Evolutionary conservation across 2,113 vertebrate genomes (phyloP).

Genomic region (Serinus canaria): DNA sequence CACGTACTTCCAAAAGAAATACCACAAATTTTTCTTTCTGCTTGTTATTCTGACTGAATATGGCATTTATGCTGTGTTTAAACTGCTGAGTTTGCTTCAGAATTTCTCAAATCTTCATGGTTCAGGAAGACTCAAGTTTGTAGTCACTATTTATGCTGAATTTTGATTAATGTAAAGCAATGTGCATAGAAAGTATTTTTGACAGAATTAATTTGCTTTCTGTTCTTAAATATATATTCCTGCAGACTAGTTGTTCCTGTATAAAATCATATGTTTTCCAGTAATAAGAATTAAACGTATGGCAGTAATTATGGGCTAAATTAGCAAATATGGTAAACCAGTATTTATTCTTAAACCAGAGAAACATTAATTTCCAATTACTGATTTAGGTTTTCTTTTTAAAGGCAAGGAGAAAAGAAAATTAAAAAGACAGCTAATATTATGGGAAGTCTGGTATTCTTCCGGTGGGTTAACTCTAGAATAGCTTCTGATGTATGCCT

Average conservation of each 20-base stretch:
- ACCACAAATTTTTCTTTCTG: constrained; percentile 64
- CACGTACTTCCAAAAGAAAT: constrained; percentile 72
- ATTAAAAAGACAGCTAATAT: constrained; percentile 16
- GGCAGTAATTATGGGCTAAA: not conserved
- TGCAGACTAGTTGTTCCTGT: not conserved
- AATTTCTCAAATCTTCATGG: constrained; percentile 38
- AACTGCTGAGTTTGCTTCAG: constrained; percentile 45
- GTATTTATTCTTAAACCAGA: constrained; percentile 5
- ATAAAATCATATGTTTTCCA: not conserved
- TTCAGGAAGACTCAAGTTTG: constrained; percentile 55
- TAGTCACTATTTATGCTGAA: constrained; percentile 2
- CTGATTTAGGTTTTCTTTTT: not conserved
- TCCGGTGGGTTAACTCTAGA: not conserved
- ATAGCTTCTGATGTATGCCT: not conserved
- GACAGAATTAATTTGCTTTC: constrained; percentile 19
- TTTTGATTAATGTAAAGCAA: constrained; percentile 17
- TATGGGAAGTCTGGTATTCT: constrained; percentile 14
- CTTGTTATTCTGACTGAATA: constrained; percentile 62
- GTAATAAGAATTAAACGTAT: not conserved
- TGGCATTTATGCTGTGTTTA: constrained; percentile 25
- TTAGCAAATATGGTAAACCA: not conserved
- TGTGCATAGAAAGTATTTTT: not conserved
- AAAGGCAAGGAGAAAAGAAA: not conserved
- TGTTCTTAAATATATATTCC: not conserved
- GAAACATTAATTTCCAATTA: not conserved